Percentiles rank a stretch among this genome's conserved stretches.
These are phyloP conservation scores for Octomys mimax DNA, from an alignment of 2,797 vertebrate genomes.

Conservation along the genomic window DNA sequence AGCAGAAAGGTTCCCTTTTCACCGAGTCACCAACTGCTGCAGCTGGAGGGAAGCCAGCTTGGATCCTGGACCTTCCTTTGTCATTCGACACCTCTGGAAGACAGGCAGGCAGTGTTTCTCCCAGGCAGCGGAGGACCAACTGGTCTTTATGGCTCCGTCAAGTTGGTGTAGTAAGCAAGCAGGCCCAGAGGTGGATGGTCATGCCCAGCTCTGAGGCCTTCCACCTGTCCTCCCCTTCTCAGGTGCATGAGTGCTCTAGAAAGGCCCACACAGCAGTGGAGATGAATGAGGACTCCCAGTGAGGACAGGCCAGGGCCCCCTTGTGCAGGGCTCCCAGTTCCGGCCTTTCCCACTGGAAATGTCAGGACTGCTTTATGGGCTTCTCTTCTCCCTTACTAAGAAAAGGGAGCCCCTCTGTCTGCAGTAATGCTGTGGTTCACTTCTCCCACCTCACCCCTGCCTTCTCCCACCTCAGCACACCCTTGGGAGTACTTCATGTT, in stretches of 20 bases:
- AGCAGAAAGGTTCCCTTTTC: not conserved
- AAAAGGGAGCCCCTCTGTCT: not conserved
- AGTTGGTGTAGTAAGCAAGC: conserved; percentile 50
- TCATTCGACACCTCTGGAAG: not conserved
- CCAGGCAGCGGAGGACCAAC: not conserved
- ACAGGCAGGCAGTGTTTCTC: not conserved
- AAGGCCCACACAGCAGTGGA: not conserved
- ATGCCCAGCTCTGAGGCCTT: conserved; percentile 81
- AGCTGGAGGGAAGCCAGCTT: not conserved
- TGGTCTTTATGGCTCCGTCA: conserved; percentile 67
- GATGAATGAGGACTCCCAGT: not conserved
- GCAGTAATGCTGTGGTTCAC: not conserved
- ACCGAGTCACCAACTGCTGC: not conserved
- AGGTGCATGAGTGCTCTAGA: conserved; percentile 66
- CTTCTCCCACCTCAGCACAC: conserved; percentile 8
- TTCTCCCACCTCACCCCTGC: conserved; percentile 40
- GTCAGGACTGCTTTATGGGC: not conserved
- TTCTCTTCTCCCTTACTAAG: not conserved
- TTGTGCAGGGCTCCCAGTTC: no score
- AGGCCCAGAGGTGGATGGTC: conserved; percentile 76
- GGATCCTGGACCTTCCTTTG: not conserved
- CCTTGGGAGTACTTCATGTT: conserved; percentile 47
- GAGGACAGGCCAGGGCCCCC: not conserved
- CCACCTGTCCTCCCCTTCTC: conserved; percentile 82
- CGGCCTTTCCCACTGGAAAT: fast-evolving